Base-by-base conservation (phyloP, 2,797 vertebrate species). In the Peromyscus eremicus region DNA sequence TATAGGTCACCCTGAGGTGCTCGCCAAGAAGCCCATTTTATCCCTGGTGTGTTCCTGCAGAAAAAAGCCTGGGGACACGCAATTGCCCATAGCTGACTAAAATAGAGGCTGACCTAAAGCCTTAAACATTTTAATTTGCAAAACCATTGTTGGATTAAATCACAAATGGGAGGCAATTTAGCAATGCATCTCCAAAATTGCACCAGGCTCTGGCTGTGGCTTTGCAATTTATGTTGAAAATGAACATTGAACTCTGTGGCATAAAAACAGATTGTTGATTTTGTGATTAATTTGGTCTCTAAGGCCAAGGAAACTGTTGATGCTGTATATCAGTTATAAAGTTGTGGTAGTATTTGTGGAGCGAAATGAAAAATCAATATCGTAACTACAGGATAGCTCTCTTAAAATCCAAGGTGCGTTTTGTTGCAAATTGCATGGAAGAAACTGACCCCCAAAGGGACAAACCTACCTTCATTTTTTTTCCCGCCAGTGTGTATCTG, bases 391-490 rank as follows among this genome's bases (percentile, higher is more conserved):
- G 97, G 87, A 81, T 92, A 55, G 32, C 88, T 52, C 88, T 97
- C 96, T 98, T 97, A 86, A 98, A 96, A 97, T 88, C 94, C 87
- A 92, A 93, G 89, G 73, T 97, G 96, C 86, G 89, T 97, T 98
- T 97, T 97, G 97, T 98, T 97, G 96, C 97, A 92, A 97, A 97
- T 92, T 97, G 86, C 97, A 93, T 90, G 76, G 97, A 92, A 98
- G 97, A 98, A 98, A 88, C 0, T 17, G 94, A 96, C 90, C 96
- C 96, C 98, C 97, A 98, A 97, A 98, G 98, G 98, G 97, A 97
- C 96, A 98, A 81, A 98, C 96, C 32, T 64, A 43, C 52, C 88
- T 95, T 94, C 62, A 16, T 85, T 93, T 91, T 90, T 92, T 89
- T 90, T 83, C 46, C 49, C 73, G 76, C 29, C 46, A 91, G 81